phyloP scores from a whole-genome alignment of 2,797 vertebrate species.

The Numenius phaeopus region DNA sequence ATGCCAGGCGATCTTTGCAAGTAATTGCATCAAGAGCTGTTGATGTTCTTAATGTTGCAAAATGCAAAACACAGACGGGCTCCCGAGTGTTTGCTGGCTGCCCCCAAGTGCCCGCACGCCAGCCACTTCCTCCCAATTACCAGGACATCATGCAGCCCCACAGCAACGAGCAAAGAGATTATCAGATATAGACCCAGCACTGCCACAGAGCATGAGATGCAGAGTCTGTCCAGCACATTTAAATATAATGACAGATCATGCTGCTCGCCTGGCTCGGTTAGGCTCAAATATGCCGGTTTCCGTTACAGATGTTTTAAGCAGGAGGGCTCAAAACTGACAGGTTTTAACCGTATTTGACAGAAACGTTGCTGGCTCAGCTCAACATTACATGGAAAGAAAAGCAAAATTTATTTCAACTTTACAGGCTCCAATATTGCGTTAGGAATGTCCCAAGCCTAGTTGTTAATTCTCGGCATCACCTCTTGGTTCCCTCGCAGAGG shows the following conservation, averaged over 20 bases:
- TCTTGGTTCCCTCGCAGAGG: not conserved
- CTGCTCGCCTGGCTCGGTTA: not conserved
- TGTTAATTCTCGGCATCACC: not conserved
- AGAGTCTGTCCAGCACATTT: not conserved
- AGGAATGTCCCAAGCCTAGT: not conserved
- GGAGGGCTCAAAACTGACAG: not conserved
- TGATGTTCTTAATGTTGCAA: not conserved
- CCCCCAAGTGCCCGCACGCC: rapidly evolving
- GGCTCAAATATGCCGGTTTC: not conserved
- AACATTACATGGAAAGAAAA: not conserved
- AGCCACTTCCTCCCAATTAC: not conserved
- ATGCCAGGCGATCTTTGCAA: rapidly evolving
- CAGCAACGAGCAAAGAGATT: rapidly evolving
- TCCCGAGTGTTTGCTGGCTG: not conserved
- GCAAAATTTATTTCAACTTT: not conserved
- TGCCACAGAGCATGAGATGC: not conserved
- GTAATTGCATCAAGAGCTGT: not conserved
- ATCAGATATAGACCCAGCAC: not conserved
- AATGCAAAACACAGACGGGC: rapidly evolving
- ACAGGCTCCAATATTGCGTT: not conserved
- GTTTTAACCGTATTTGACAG: not conserved
- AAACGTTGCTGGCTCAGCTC: not conserved
- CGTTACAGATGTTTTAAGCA: not conserved
- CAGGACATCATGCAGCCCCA: not conserved
- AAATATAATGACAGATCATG: not conserved